phyloP scores from a whole-genome alignment of 1,140 invertebrate genomes.

The Asobara japonica region DNA sequence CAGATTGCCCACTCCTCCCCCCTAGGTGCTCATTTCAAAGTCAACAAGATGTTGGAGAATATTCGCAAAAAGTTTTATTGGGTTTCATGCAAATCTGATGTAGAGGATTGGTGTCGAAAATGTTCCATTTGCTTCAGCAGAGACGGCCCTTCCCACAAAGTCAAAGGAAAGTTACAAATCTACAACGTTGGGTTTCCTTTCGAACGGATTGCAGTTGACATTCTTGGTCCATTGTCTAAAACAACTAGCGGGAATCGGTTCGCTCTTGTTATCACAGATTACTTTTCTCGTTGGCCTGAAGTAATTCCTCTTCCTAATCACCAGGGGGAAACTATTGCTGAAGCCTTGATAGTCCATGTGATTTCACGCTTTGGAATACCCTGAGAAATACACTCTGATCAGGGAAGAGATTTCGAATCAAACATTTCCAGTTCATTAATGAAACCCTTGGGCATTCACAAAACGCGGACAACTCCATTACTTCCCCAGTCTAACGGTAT shows the following conservation, averaged over 20 bases:
- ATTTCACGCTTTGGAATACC: too few species aligned
- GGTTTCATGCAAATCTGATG: too few species aligned
- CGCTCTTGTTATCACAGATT: slow-evolving; percentile 37
- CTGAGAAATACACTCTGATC: too few species aligned
- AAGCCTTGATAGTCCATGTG: slow-evolving; percentile 33
- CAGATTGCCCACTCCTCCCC: too few species aligned
- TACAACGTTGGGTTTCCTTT: too few species aligned
- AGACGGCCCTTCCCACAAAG: not conserved
- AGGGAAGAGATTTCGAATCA: slow-evolving; percentile 55
- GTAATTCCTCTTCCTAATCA: slow-evolving; percentile 35
- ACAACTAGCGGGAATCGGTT: slow-evolving; percentile 36
- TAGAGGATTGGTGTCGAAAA: too few species aligned
- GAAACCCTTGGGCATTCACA: slow-evolving; percentile 43
- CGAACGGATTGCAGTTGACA: slow-evolving; percentile 35
- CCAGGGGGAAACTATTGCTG: slow-evolving; percentile 25
- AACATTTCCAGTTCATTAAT: slow-evolving; percentile 47
- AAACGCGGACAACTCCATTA: slow-evolving; percentile 51
- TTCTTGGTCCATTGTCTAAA: slow-evolving; percentile 36
- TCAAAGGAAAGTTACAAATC: too few species aligned
- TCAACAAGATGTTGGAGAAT: too few species aligned
- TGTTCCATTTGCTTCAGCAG: too few species aligned
- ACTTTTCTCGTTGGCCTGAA: slow-evolving; percentile 35
- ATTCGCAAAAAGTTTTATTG: too few species aligned
- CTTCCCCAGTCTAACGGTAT: slow-evolving; percentile 58
- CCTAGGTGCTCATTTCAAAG: too few species aligned